These are phyloP conservation scores for Ctenomys sociabilis DNA, from an alignment of 2,113 vertebrate genomes.

Conservation along the genomic window DNA sequence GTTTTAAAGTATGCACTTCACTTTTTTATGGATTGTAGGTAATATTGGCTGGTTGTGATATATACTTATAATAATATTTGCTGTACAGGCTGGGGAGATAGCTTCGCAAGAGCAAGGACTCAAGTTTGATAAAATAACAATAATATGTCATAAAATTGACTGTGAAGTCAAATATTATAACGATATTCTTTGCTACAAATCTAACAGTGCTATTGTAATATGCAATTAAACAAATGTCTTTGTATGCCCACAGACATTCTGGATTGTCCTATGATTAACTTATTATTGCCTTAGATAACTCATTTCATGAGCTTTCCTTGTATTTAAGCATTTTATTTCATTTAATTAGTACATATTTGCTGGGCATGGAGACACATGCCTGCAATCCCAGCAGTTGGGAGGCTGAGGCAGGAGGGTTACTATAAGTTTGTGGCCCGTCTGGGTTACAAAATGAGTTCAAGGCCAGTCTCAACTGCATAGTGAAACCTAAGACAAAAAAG, in stretches of 20 bases:
- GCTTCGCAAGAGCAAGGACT: no score
- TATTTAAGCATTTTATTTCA: not conserved
- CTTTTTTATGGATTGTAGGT: not conserved
- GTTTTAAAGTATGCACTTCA: not conserved
- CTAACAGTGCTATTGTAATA: not conserved
- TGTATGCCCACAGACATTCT: not conserved
- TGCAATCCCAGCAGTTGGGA: not conserved
- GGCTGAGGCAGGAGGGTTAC: not conserved
- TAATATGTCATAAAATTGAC: not conserved
- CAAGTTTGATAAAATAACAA: no score
- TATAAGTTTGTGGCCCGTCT: not conserved
- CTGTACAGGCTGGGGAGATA: not conserved
- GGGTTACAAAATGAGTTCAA: not conserved
- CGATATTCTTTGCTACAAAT: not conserved
- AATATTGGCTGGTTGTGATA: not conserved
- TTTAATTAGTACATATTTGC: not conserved
- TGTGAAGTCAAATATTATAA: not conserved
- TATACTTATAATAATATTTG: not conserved
- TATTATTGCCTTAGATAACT: not conserved
- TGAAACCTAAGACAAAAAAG: no score
- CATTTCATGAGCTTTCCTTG: not conserved
- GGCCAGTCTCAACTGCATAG: no score
- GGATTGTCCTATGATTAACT: not conserved
- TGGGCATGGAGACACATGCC: not conserved
- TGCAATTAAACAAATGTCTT: not conserved